Conservation (phyloP, 2,113 vertebrate genomes). For the Gadus chalcogrammus region DNA sequence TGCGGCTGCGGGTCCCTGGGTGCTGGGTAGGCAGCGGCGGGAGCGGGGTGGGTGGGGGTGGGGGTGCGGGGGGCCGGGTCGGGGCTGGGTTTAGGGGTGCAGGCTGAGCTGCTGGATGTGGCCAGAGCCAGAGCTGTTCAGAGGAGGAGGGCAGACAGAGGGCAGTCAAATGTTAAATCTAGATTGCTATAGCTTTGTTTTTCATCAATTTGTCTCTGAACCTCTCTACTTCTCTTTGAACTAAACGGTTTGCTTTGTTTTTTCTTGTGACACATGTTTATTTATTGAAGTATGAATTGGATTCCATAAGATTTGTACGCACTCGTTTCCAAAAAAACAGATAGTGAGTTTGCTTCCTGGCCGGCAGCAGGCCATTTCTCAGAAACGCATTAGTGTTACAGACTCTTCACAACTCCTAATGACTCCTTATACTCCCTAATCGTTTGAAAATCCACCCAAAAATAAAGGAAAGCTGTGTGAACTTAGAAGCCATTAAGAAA, state of each 20-base stretch:
- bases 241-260: neutral
- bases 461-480: no score
- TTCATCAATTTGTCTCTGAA: neutral
- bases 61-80: slow-evolving; percentile 29
- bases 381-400: no score
- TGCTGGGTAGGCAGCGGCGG: slow-evolving; percentile 14
- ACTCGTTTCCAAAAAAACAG: no score
- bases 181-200: neutral
- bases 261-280: neutral
- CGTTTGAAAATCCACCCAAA: neutral
- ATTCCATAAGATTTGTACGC: no score
- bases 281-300: no score
- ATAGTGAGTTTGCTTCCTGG: no score
- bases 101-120: slow-evolving; percentile 58
- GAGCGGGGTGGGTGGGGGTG: slow-evolving; percentile 34
- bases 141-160: slow-evolving; percentile 57
- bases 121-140: slow-evolving; percentile 60
- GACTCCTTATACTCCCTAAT: slow-evolving; percentile 29
- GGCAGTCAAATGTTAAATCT: slow-evolving; percentile 25
- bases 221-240: neutral
- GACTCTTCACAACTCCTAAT: slow-evolving; percentile 45
- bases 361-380: no score
- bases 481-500: no score
- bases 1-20: slow-evolving; percentile 23
- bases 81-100: slow-evolving; percentile 44